Base-by-base conservation (phyloP, 2,113 vertebrate species). In the Cromileptes altivelis region DNA sequence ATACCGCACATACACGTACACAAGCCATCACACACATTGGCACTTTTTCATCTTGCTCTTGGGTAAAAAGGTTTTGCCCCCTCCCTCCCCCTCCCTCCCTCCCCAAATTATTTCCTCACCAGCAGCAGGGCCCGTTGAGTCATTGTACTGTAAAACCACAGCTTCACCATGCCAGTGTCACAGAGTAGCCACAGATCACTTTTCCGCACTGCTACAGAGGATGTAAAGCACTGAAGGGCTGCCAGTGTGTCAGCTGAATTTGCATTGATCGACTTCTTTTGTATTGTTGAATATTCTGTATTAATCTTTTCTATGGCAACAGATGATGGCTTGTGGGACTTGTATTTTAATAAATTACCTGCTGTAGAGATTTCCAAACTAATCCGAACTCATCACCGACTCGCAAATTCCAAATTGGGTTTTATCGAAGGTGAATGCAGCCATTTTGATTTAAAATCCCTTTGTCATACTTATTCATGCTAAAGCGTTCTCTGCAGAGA, bases 261-360 rank as follows among this genome's bases (percentile, higher is more conserved):
- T 71, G 73, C 82, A 84, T 88, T 69, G 45, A 76, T 84, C 70
- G 79, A 85, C 75, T 88, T 84, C 21, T 93, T 93, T 93, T 93
- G 90, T 94, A 93, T 91, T 86, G 88, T 89, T 88, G 53, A 84
- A 85, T 89, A 81, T 86, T 91, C 89, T 93, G 85, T 91, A 88
- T 90, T 92, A 73, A 88, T 90, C 37, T 91, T 93, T 93, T 92
- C 71, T 91, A 91, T 82, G 86, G 83, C 80, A 58, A 87, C 55
- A 27, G 81, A 49, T 88, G 61, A 79, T 74, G 83, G 85, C 77
- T 82, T 72, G 55, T 84, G 86, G 79, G 60, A 73, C 61, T 70
- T 87, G 81, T 88, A 76, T 91, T 93, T 92, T 79, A 85, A 88
- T 82, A 89, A 88, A 82, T 37, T 8, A 72, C 55, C 81, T 86